Conservation (phyloP, 2,797 vertebrate species). For the Hyperoplus lanceolatus region DNA sequence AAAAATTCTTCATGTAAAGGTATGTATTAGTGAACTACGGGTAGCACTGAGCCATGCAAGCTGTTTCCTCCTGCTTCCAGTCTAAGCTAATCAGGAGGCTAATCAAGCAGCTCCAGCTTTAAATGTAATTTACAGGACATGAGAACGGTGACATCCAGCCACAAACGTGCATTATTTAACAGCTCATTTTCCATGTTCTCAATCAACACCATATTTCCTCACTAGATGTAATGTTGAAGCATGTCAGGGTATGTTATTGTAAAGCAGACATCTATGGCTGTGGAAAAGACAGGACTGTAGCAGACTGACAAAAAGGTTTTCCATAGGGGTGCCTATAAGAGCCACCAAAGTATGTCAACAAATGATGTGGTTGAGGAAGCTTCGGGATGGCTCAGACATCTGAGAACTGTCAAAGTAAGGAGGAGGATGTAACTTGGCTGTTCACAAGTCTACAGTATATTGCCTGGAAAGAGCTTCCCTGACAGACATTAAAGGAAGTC, state of each 20-base stretch:
- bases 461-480: slow-evolving; percentile 7
- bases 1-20: no score
- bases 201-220: slow-evolving; percentile 23
- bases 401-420: slow-evolving; percentile 32
- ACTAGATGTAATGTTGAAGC: slow-evolving; percentile 48
- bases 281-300: slow-evolving; percentile 5
- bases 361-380: slow-evolving; percentile 39
- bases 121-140: background rate
- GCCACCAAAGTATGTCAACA: slow-evolving; percentile 62
- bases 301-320: slow-evolving; percentile 29
- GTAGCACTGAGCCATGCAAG: no score
- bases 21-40: no score
- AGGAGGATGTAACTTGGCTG: slow-evolving; percentile 16
- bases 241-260: slow-evolving; percentile 62
- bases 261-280: slow-evolving; percentile 25
- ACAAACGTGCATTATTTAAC: slow-evolving; percentile 43
- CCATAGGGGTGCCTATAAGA: slow-evolving; percentile 35
- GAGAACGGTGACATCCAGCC: slow-evolving; percentile 30
- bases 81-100: background rate
- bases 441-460: slow-evolving; percentile 13
- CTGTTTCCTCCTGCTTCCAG: background rate
- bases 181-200: slow-evolving; percentile 40
- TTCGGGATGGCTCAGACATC: slow-evolving; percentile 29
- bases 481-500: slow-evolving; percentile 4
- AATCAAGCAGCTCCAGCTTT: background rate